phyloP scores from a whole-genome alignment of 2,113 vertebrate genomes.

The Gobio gobio region DNA sequence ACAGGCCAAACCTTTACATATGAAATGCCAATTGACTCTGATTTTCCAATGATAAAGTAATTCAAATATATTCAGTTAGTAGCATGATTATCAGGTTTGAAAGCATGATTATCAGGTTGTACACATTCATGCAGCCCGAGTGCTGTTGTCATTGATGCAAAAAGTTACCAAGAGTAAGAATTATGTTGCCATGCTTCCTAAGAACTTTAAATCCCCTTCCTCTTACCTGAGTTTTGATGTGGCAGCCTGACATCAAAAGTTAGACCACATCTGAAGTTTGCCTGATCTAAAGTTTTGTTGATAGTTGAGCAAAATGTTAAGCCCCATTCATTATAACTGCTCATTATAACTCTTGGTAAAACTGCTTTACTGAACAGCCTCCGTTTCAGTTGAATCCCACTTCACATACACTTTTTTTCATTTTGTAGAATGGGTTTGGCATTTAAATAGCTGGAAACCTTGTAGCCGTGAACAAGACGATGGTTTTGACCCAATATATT shows the following conservation, averaged over 20 bases:
- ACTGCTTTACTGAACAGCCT: not conserved
- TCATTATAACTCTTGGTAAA: conserved; percentile 23
- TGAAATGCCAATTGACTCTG: not conserved
- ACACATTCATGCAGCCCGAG: not conserved
- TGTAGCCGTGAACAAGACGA: not conserved
- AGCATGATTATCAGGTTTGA: not conserved
- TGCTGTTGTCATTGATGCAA: not conserved
- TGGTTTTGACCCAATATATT: not conserved
- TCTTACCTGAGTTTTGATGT: conserved; percentile 31
- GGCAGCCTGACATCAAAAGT: conserved; percentile 13
- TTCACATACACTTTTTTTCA: not conserved
- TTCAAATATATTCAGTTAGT: not conserved
- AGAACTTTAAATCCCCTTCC: conserved; percentile 18
- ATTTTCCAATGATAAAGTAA: not conserved
- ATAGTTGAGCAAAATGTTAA: conserved; percentile 4
- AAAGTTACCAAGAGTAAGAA: not conserved
- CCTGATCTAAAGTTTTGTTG: conserved; percentile 23
- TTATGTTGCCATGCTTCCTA: not conserved
- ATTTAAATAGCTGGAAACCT: not conserved
- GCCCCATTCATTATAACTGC: not conserved
- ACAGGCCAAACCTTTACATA: not conserved
- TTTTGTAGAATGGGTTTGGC: not conserved
- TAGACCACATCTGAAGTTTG: conserved; percentile 29
- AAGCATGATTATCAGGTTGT: not conserved
- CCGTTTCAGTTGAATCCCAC: not conserved